Evolutionary conservation across 1,140 invertebrate genomes (phyloP), one percentile per base, ranked within the genome.

Genomic region (Cylas formicarius): DNA sequence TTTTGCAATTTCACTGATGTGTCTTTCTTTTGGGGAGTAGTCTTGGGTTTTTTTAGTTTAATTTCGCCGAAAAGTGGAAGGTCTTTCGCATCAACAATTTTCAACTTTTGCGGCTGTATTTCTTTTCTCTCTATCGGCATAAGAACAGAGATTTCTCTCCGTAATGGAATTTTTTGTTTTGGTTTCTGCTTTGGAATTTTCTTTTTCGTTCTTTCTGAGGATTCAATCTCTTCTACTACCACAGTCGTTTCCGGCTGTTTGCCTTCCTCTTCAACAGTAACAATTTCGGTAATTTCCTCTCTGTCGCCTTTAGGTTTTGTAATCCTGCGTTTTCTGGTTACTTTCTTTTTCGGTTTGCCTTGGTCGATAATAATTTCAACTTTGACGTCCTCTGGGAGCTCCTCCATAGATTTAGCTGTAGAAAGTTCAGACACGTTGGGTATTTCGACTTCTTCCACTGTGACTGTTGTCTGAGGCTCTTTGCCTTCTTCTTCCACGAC

Each of bases 51-150:
- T 24, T 51, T 53, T 27, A 61, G 34, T 47, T 63, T 61, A 37
- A 60, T 56, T 50, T 63, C 57, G 19, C 52, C 56, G 13, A 57
- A 82, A 63, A 81, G 78, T 61, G 78, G 72, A 2, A 78, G 67
- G 61, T 82, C 83, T 61, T 81, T 69, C 2, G 79, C 81, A 22
- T 83, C 56, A 49, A 80, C 72, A 26, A 81, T 80, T 57, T 73
- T 72, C 61, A 82, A 65, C 35, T 69, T 71, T 41, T 72, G 57
- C 29, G 75, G 78, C 55, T 77, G 73, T 36, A 61, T 64, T 26
- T 72, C 72, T 45, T 63, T 75, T n/a, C 78, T 73, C 40, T 74
- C 69, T 57, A 80, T 80, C 53, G 75, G 76, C 32, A 83, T 61
- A 53, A 78, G 65, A 10, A 57, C 37, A 2, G 57, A 57, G 28